These are phyloP conservation scores for Oncorhynchus keta DNA, from an alignment of 2,113 vertebrate species.

Conservation along the genomic window DNA sequence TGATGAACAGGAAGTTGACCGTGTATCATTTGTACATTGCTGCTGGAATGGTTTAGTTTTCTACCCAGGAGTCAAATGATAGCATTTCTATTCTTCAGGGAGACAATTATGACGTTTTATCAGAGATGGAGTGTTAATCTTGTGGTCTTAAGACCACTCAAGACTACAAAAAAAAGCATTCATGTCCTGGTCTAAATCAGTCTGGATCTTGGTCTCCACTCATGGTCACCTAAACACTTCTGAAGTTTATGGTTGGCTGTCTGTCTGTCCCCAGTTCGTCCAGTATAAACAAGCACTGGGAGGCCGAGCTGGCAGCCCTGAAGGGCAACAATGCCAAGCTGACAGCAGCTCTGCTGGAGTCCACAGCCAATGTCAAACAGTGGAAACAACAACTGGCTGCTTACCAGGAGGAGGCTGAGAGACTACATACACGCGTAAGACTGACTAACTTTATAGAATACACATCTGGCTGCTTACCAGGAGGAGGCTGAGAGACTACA, in stretches of 20 bases:
- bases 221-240: too few relatives aligned
- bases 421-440: slow-evolving; percentile 87
- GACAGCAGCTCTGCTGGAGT: slow-evolving; percentile 95
- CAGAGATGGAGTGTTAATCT: too few relatives aligned
- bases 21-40: neutral
- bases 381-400: slow-evolving; percentile 97
- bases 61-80: too few relatives aligned
- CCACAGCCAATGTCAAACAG: slow-evolving; percentile 98
- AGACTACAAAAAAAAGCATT: too few relatives aligned
- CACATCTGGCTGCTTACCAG: slow-evolving; percentile 91
- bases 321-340: slow-evolving; percentile 98
- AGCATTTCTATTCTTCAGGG: too few relatives aligned
- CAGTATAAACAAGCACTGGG: slow-evolving; percentile 91
- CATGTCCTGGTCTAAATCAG: too few relatives aligned
- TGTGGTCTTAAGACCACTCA: too few relatives aligned
- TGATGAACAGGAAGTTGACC: neutral
- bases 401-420: slow-evolving; percentile 95
- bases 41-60: too few relatives aligned
- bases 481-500: slow-evolving; percentile 93
- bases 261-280: slow-evolving; percentile 54
- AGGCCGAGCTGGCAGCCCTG: slow-evolving; percentile 91
- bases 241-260: neutral
- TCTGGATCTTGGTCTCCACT: too few relatives aligned
- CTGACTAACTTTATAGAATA: too few relatives aligned
- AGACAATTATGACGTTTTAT: too few relatives aligned